These are phyloP conservation scores for Dolichotis patagonum DNA, from an alignment of 2,113 vertebrate genomes.

Conservation along the genomic window DNA sequence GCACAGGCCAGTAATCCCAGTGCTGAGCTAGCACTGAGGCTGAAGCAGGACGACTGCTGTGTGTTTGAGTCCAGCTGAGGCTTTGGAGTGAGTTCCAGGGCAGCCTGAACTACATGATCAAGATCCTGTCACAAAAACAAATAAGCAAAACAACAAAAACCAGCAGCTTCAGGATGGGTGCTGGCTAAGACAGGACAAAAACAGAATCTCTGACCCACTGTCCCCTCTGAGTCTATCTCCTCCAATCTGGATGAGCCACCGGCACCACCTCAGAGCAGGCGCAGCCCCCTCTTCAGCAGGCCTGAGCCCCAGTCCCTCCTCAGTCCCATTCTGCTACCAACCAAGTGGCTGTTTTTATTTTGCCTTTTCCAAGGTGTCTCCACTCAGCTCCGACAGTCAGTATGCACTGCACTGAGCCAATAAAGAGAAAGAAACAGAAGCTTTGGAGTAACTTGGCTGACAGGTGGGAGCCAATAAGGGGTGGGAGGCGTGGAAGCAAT, in stretches of 20 bases:
- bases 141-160: background rate
- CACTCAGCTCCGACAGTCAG: background rate
- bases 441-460: background rate
- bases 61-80: background rate
- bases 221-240: background rate
- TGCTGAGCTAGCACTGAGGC: background rate
- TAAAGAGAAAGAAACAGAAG: background rate
- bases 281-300: background rate
- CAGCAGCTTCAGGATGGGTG: background rate
- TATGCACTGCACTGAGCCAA: background rate
- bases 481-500: background rate
- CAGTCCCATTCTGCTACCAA: no score
- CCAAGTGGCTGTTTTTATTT: slow-evolving; percentile 57
- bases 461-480: background rate
- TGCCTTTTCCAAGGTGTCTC: slow-evolving; percentile 5
- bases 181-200: background rate
- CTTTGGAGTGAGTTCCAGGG: background rate
- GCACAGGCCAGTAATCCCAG: background rate
- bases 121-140: background rate
- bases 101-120: background rate
- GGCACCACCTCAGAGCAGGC: background rate
- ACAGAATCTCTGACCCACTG: background rate
- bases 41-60: background rate
- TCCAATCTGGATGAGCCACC: background rate
- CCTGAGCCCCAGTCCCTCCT: background rate